These are phyloP conservation scores for Cheilosia grossa DNA, from an alignment of 2,888 invertebrate species.

Conservation along the genomic window DNA sequence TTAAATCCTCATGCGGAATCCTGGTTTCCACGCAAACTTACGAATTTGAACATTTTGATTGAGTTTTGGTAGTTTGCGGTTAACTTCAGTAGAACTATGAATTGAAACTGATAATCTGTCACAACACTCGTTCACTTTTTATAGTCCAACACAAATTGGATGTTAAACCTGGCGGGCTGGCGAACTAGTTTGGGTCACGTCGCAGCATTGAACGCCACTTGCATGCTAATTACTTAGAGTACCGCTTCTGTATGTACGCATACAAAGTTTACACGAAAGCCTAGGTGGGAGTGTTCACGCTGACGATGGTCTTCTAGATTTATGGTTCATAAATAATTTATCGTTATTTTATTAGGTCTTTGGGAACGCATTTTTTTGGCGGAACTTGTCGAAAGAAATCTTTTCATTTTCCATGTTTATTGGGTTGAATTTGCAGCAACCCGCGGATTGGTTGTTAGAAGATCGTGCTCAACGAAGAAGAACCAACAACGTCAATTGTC, in stretches of 20 bases:
- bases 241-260: slow-evolving; percentile 17
- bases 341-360: slow-evolving; percentile 33
- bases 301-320: slow-evolving; percentile 32
- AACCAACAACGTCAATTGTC: neutral
- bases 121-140: slow-evolving; percentile 18
- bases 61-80: slow-evolving; percentile 39
- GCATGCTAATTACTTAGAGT: slow-evolving; percentile 57
- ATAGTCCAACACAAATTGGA: slow-evolving; percentile 35
- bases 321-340: slow-evolving; percentile 44
- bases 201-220: slow-evolving; percentile 59
- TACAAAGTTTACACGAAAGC: slow-evolving; percentile 27
- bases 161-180: slow-evolving; percentile 3
- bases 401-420: neutral
- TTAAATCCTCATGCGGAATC: neutral
- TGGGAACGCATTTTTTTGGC: neutral
- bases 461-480: neutral
- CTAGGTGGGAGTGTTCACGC: neutral
- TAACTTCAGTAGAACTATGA: slow-evolving; percentile 48
- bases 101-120: slow-evolving; percentile 57
- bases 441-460: neutral
- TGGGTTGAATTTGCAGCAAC: slow-evolving; percentile 18
- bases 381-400: neutral
- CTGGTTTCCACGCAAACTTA: slow-evolving; percentile 36
- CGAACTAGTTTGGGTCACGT: slow-evolving; percentile 60
- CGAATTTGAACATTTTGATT: slow-evolving; percentile 69